Conservation (phyloP, 1,140 invertebrate genomes). For the Lamellibrachia luymesi region DNA sequence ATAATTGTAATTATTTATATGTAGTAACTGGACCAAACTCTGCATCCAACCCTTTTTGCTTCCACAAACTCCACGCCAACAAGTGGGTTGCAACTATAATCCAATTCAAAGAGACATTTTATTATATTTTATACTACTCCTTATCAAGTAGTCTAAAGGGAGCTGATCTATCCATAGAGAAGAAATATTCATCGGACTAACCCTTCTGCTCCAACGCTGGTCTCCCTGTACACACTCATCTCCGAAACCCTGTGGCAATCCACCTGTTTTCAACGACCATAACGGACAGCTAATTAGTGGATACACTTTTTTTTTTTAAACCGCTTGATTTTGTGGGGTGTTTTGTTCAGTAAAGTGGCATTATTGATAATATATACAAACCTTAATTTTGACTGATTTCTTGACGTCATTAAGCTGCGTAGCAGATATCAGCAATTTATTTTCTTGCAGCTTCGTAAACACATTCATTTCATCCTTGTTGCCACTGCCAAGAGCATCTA, state of each 20-base stretch:
- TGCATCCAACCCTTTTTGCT: too few relatives aligned
- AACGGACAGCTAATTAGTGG: too few relatives aligned
- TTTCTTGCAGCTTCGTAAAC: background rate
- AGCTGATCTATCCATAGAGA: background rate
- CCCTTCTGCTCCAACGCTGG: background rate
- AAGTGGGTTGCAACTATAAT: too few relatives aligned
- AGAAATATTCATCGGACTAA: background rate
- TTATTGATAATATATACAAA: background rate
- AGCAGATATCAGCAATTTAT: conserved; percentile 5
- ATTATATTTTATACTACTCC: background rate
- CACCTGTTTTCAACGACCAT: too few relatives aligned
- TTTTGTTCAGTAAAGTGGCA: background rate
- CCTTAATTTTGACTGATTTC: background rate
- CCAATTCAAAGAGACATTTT: too few relatives aligned
- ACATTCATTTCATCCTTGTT: background rate
- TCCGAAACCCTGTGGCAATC: too few relatives aligned
- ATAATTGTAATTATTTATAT: too few relatives aligned
- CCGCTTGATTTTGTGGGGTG: too few relatives aligned
- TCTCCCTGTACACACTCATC: too few relatives aligned
- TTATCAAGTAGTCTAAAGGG: background rate
- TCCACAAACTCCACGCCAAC: too few relatives aligned
- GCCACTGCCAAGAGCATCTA: background rate
- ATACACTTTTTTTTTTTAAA: too few relatives aligned
- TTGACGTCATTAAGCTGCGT: background rate
- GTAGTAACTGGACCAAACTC: too few relatives aligned